These are phyloP conservation scores for Cnemophilus loriae DNA, from an alignment of 2,113 vertebrate genomes.

Conservation along the genomic window DNA sequence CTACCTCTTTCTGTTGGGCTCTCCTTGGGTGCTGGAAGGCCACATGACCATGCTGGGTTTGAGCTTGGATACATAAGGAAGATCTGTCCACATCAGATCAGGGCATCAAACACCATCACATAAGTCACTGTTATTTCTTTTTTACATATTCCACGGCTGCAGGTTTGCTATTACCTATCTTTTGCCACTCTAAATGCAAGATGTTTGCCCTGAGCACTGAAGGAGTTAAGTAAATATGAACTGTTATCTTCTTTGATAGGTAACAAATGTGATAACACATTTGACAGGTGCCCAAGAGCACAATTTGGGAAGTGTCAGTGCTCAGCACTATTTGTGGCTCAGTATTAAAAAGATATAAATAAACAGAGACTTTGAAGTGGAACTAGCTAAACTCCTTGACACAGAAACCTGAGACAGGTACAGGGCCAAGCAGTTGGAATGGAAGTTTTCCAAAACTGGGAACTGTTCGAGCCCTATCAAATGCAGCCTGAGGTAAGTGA, in stretches of 20 bases:
- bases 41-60: neutral
- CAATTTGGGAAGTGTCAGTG: neutral
- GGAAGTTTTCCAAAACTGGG: conserved; percentile 5
- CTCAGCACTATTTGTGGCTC: conserved; percentile 18
- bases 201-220: neutral
- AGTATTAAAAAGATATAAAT: conserved; percentile 47
- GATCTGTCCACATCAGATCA: neutral
- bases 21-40: rapidly evolving
- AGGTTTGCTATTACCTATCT: neutral
- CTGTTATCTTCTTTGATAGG: neutral
- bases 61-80: neutral
- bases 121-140: neutral
- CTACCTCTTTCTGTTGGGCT: neutral
- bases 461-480: neutral
- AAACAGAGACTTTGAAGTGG: conserved; percentile 11
- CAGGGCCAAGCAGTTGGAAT: neutral
- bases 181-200: neutral
- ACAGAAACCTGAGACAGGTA: conserved; percentile 21
- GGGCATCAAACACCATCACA: neutral
- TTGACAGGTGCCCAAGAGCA: neutral
- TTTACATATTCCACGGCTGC: neutral
- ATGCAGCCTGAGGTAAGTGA: neutral
- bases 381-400: conserved; percentile 19
- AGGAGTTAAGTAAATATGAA: neutral
- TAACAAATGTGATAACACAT: neutral